These are phyloP conservation scores for Mythimna vitellina DNA, from an alignment of 2,888 invertebrate genomes.

Conservation along the genomic window DNA sequence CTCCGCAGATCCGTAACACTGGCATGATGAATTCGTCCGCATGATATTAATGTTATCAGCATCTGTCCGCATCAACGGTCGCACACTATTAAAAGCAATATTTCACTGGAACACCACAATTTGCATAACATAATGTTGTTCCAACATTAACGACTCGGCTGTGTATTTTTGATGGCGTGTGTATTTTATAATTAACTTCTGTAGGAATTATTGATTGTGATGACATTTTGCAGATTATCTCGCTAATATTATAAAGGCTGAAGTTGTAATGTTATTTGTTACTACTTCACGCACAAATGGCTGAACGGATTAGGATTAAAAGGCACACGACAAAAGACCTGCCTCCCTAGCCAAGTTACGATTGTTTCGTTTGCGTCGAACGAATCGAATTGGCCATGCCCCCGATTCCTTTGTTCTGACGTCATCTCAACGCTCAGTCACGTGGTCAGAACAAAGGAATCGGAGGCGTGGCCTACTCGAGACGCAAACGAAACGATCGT, in stretches of 20 bases:
- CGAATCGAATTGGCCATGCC: too few species aligned
- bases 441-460: too few species aligned
- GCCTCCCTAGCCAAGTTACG: too few species aligned
- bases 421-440: too few species aligned
- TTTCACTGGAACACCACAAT: constrained; percentile 69
- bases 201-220: neutral
- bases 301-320: too few species aligned
- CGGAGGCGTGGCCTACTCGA: too few species aligned
- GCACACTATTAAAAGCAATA: constrained; percentile 70
- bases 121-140: constrained; percentile 71
- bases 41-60: constrained; percentile 71
- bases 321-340: too few species aligned
- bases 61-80: constrained; percentile 68
- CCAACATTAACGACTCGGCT: constrained; percentile 55
- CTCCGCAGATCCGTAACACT: constrained; percentile 25
- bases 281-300: too few species aligned
- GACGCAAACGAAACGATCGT: too few species aligned
- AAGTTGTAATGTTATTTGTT: too few species aligned
- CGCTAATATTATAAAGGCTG: neutral
- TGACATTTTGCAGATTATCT: neutral
- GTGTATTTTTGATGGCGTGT: constrained; percentile 40
- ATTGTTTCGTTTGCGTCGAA: too few species aligned
- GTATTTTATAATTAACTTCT: constrained; percentile 42
- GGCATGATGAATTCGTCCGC: constrained; percentile 60
- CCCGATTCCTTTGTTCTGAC: too few species aligned